Evolutionary conservation across 2,797 vertebrate genomes (phyloP).

Genomic region (Syngnathus rostellatus): DNA sequence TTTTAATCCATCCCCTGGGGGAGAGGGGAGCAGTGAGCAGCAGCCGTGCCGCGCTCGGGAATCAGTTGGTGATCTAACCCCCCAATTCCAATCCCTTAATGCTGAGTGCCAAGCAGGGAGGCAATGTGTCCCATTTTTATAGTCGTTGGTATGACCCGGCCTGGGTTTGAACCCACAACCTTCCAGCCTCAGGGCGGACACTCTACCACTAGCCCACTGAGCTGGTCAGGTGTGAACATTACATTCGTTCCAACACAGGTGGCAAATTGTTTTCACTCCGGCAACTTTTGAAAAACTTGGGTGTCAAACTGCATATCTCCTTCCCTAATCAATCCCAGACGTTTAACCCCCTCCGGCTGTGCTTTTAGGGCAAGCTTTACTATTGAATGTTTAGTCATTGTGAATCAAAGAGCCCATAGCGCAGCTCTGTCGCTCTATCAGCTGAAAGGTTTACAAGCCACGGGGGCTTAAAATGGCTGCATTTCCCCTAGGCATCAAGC

Average conservation of each 20-base stretch:
- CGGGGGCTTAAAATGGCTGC: constrained; percentile 4
- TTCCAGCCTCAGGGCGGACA: too few relatives aligned
- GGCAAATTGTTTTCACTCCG: background rate
- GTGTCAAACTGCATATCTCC: background rate
- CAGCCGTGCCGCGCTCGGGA: too few relatives aligned
- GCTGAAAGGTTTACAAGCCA: constrained; percentile 2
- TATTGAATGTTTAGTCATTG: background rate
- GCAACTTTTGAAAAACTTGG: background rate
- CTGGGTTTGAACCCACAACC: too few relatives aligned
- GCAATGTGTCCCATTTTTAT: too few relatives aligned
- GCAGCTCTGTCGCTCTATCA: background rate
- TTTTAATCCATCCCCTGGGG: too few relatives aligned
- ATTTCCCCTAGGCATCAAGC: constrained; percentile 1
- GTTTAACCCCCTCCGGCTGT: background rate
- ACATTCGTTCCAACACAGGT: background rate
- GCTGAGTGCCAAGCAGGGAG: too few relatives aligned
- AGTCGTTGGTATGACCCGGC: too few relatives aligned
- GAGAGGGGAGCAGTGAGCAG: too few relatives aligned
- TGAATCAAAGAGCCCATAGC: background rate
- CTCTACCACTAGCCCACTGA: too few relatives aligned
- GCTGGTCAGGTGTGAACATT: too few relatives aligned
- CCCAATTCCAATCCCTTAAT: too few relatives aligned
- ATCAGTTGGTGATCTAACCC: too few relatives aligned
- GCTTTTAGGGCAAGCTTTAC: background rate
- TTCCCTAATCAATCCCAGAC: background rate